A percentile compares a stretch with the other conserved stretches of the same genome.
Evolutionary conservation across 2,797 vertebrate genomes (phyloP).

Genomic region (Spea hammondii): DNA sequence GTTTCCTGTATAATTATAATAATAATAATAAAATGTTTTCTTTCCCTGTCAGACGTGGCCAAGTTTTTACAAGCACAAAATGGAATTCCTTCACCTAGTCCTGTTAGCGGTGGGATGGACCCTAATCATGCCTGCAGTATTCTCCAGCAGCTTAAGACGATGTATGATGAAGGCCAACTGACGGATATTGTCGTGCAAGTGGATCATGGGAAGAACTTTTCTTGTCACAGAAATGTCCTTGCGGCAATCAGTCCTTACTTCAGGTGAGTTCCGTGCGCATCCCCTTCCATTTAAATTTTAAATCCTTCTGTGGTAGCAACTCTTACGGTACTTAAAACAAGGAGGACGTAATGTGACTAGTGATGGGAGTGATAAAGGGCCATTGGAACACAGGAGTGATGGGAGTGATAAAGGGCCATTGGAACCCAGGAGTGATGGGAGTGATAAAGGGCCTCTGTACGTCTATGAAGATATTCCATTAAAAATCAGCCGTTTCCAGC

Average conservation of each 20-base stretch:
- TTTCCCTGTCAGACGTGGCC: slow-evolving; percentile 77
- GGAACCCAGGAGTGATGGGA: too few species aligned
- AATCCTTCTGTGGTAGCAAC: too few species aligned
- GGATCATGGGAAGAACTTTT: slow-evolving; percentile 95
- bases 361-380: too few species aligned
- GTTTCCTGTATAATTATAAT: too few species aligned
- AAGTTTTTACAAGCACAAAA: slow-evolving; percentile 95
- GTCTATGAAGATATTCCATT: too few species aligned
- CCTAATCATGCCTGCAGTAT: slow-evolving; percentile 93
- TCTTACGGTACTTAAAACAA: too few species aligned
- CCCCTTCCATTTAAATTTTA: background rate
- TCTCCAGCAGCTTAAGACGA: slow-evolving; percentile 94
- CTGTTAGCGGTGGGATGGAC: slow-evolving; percentile 86
- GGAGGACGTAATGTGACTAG: too few species aligned
- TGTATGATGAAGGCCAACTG: slow-evolving; percentile 96
- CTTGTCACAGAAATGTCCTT: slow-evolving; percentile 97
- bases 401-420: too few species aligned
- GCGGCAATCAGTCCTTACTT: slow-evolving; percentile 99
- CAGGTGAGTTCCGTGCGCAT: slow-evolving; percentile 74
- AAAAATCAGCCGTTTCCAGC: too few species aligned
- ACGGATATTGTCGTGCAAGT: slow-evolving; percentile 97
- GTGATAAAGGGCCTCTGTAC: too few species aligned
- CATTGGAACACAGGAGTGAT: too few species aligned
- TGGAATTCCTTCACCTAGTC: slow-evolving; percentile 82
- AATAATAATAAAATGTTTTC: background rate